Conservation (phyloP, 1,140 invertebrate species). For the Eueides isabella region DNA sequence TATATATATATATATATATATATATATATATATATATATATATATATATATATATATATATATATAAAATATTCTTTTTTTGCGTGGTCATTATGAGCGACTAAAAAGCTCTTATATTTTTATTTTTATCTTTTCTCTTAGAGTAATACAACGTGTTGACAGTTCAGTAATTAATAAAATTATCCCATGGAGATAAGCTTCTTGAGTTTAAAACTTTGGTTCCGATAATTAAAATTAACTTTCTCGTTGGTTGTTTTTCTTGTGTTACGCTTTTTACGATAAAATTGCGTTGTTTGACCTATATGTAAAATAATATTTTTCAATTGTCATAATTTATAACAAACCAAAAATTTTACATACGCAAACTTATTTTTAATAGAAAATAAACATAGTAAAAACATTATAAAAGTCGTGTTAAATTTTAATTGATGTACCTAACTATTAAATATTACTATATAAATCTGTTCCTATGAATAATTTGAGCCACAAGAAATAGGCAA, state of each 20-base stretch:
- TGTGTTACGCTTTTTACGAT: not conserved
- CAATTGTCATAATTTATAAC: not conserved
- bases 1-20: too few species aligned
- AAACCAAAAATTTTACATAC: too few species aligned
- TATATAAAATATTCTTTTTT: too few species aligned
- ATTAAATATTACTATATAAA: too few species aligned
- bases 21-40: too few species aligned
- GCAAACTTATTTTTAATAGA: too few species aligned
- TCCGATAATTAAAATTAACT: not conserved
- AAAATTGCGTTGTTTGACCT: not conserved
- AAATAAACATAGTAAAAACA: too few species aligned
- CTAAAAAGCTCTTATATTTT: not conserved
- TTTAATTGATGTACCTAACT: too few species aligned
- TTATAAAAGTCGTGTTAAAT: too few species aligned
- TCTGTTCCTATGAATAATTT: too few species aligned
- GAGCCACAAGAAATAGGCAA: too few species aligned
- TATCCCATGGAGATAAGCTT: slow-evolving; percentile 8
- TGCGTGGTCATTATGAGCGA: not conserved
- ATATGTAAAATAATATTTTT: not conserved
- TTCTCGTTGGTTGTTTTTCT: not conserved
- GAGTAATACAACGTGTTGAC: not conserved
- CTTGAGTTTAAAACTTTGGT: not conserved
- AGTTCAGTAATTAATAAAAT: slow-evolving; percentile 20
- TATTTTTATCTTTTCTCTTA: not conserved
- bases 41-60: too few species aligned